Percentiles rank a stretch among this genome's conserved stretches.
Evolutionary conservation across 1,140 invertebrate species (phyloP).

Genomic region (Araneus ventricosus): DNA sequence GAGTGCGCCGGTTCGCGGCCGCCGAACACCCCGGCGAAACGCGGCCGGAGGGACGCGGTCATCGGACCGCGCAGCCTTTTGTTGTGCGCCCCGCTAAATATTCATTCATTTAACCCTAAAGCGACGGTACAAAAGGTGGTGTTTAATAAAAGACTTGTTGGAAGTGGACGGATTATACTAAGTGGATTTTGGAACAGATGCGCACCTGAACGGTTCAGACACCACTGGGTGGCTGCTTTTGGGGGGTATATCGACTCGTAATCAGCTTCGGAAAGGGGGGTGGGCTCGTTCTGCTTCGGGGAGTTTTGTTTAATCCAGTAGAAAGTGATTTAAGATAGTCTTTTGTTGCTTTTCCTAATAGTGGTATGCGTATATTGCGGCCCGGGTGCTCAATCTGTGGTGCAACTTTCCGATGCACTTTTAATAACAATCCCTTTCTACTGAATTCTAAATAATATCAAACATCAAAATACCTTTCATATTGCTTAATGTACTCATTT

Average conservation of each 20-base stretch:
- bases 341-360: too few species aligned
- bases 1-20: not conserved
- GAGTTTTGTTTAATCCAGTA: not conserved
- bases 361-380: too few species aligned
- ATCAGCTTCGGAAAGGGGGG: constrained; percentile 1
- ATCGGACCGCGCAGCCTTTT: constrained; percentile 42
- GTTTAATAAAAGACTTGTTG: constrained; percentile 75
- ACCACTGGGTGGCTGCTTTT: constrained; percentile 16
- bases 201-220: constrained; percentile 48
- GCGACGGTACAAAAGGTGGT: constrained; percentile 65
- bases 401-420: too few species aligned
- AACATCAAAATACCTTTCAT: too few species aligned
- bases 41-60: constrained; percentile 34
- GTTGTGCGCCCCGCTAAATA: constrained; percentile 61
- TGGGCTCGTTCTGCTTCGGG: not conserved
- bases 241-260: constrained; percentile 13
- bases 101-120: constrained; percentile 71
- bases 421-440: too few species aligned
- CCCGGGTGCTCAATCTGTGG: too few species aligned
- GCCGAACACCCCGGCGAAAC: not conserved
- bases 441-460: too few species aligned
- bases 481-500: too few species aligned
- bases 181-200: constrained; percentile 68
- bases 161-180: constrained; percentile 58
- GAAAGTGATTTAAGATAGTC: not conserved